A percentile compares a stretch with the other conserved stretches of the same genome.
These are phyloP conservation scores for Monomorium pharaonis DNA, from an alignment of 1,140 invertebrate genomes.

Conservation along the genomic window DNA sequence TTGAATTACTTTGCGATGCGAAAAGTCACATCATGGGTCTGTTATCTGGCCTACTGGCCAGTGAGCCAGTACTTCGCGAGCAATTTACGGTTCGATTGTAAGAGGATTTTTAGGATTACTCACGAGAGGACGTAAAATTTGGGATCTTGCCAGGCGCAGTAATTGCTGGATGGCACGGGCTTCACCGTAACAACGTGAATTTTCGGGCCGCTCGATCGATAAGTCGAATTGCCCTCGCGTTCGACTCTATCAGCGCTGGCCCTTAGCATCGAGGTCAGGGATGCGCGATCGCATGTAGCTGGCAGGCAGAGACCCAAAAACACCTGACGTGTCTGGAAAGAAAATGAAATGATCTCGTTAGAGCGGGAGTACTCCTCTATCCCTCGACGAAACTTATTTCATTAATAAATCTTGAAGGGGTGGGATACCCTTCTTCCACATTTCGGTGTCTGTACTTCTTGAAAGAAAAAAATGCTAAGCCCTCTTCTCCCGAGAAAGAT, in stretches of 20 bases:
- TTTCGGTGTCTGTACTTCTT: background rate
- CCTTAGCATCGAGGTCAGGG: constrained; percentile 87
- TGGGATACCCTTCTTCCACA: background rate
- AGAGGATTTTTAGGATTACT: constrained; percentile 76
- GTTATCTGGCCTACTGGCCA: background rate
- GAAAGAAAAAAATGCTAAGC: background rate
- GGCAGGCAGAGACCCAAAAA: constrained; percentile 91
- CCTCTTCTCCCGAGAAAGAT: background rate
- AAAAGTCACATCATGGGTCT: background rate
- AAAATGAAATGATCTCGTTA: constrained; percentile 52
- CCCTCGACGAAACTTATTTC: background rate
- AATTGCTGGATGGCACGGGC: constrained; percentile 89
- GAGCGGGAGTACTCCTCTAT: background rate
- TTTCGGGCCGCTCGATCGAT: constrained; percentile 79
- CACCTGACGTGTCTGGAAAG: constrained; percentile 87
- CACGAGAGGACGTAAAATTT: constrained; percentile 91
- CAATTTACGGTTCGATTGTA: constrained; percentile 10
- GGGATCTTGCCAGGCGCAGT: constrained; percentile 88
- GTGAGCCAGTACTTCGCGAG: background rate
- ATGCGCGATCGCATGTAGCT: constrained; percentile 87
- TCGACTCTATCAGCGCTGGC: constrained; percentile 84
- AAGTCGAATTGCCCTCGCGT: constrained; percentile 82
- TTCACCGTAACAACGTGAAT: constrained; percentile 87
- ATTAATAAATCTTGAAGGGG: background rate
- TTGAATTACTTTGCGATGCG: background rate